Conservation (phyloP, 1,140 invertebrate species). For the Ooceraea biroi region DNA sequence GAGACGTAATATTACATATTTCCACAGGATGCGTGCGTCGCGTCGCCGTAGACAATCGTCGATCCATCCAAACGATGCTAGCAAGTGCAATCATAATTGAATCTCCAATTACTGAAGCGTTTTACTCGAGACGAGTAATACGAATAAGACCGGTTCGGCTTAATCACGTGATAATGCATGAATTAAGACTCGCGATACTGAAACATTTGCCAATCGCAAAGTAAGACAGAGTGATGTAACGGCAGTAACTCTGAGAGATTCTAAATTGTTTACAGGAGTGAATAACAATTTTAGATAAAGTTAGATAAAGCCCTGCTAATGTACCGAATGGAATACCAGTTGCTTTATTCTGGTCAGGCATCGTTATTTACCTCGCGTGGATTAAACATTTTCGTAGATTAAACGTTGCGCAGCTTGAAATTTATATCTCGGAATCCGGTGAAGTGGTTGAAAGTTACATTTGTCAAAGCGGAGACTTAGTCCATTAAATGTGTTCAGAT, state of each 20-base stretch:
- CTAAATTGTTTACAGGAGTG: not conserved
- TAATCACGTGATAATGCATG: not conserved
- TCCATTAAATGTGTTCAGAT: constrained; percentile 54
- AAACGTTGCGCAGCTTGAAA: constrained; percentile 40
- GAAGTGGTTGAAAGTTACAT: constrained; percentile 45
- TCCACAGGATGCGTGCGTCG: constrained; percentile 46
- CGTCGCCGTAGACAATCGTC: constrained; percentile 44
- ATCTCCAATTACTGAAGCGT: constrained; percentile 5
- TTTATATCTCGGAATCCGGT: not conserved
- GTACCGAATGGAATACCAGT: not conserved
- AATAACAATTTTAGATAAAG: not conserved
- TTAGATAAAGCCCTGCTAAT: too few species aligned
- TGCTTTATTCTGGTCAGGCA: not conserved
- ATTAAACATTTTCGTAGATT: constrained; percentile 49
- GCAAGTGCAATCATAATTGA: constrained; percentile 1
- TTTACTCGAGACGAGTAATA: too few species aligned
- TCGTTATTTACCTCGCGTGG: not conserved
- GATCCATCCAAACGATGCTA: not conserved
- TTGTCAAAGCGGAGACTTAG: constrained; percentile 54
- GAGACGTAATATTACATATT: constrained; percentile 66
- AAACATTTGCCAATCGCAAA: not conserved
- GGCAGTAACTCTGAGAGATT: not conserved
- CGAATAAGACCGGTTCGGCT: not conserved
- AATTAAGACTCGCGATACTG: not conserved
- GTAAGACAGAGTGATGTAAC: not conserved